Conservation (phyloP, 2,888 invertebrate species). For the Stramonita haemastoma region DNA sequence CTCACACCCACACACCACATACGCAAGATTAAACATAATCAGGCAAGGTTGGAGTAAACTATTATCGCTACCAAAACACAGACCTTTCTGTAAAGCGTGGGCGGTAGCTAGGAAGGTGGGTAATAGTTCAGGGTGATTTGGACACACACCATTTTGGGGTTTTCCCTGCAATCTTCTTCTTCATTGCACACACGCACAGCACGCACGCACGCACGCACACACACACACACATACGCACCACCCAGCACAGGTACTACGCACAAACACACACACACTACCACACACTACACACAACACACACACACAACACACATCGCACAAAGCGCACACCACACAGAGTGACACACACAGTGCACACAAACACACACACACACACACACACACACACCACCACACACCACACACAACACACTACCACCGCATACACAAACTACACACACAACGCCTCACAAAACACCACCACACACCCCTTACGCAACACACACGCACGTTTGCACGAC, state of each 20-base stretch:
- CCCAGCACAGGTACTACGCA: background rate
- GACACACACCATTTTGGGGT: background rate
- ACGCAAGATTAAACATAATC: background rate
- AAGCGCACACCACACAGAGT: background rate
- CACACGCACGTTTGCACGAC: background rate
- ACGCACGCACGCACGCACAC: background rate
- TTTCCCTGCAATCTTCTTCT: background rate
- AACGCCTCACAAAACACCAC: background rate
- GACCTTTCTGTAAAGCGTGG: no score
- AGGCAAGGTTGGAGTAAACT: no score
- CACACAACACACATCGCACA: background rate
- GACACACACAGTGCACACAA: no score
- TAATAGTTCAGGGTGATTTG: no score
- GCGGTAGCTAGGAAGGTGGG: no score
- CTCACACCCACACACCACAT: background rate
- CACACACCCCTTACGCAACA: background rate
- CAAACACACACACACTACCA: background rate
- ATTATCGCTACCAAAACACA: no score
- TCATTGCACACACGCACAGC: background rate
- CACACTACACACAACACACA: background rate
- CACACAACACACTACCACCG: background rate
- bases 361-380: background rate
- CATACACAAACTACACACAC: no score
- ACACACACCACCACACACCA: background rate
- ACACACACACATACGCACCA: background rate